Conservation (phyloP, 2,888 invertebrate genomes). For the Cosmia pyralina region DNA sequence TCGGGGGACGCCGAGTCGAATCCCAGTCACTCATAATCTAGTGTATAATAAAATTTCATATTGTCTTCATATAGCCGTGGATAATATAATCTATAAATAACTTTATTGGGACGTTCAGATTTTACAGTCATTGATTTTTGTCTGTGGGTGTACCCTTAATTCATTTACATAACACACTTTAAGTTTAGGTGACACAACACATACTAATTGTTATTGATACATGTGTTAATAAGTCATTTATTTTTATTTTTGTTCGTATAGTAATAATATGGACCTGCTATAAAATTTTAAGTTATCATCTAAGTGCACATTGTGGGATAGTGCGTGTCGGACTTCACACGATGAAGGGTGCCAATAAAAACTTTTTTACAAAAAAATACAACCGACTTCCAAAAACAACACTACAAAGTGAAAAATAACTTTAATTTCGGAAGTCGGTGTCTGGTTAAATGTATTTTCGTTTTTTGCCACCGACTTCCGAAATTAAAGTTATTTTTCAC, state of each 20-base stretch:
- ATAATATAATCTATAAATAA: conserved; percentile 50
- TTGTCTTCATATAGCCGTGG: conserved; percentile 48
- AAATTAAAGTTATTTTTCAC: too few species aligned
- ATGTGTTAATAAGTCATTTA: not conserved
- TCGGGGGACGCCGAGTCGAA: conserved; percentile 38
- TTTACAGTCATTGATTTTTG: conserved; percentile 34
- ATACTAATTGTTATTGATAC: not conserved
- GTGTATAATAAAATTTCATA: conserved; percentile 56
- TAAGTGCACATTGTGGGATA: too few species aligned
- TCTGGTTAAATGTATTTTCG: too few species aligned
- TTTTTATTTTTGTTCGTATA: not conserved
- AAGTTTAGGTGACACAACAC: not conserved
- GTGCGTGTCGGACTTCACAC: too few species aligned
- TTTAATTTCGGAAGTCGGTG: too few species aligned
- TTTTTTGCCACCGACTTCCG: too few species aligned
- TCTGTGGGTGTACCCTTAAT: conserved; percentile 9
- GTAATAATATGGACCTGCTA: not conserved
- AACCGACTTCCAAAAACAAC: too few species aligned
- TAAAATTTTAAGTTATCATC: too few species aligned
- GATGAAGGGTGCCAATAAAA: too few species aligned
- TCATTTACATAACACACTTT: conserved; percentile 12
- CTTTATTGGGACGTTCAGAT: conserved; percentile 31
- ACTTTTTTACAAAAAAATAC: too few species aligned
- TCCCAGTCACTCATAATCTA: conserved; percentile 58
- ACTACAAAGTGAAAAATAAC: too few species aligned